phyloP scores from a whole-genome alignment of 2,888 invertebrate genomes.

The Rosalia funebris region DNA sequence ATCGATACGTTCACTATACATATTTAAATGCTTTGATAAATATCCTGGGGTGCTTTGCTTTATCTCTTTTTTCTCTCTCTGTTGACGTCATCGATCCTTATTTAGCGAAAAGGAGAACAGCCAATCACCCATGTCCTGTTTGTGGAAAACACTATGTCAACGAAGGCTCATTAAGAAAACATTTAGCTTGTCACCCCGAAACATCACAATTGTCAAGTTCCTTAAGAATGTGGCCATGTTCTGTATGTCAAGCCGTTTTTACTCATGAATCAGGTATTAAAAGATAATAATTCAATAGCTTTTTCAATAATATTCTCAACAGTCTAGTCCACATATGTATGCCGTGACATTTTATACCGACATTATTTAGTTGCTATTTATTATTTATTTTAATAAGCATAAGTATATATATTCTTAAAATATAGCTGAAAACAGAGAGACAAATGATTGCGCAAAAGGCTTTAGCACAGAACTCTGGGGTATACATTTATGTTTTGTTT shows the following conservation, averaged over 20 bases:
- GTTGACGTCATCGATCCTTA: slow-evolving; percentile 80
- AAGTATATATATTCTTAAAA: too few relatives aligned
- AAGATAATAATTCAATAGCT: slow-evolving; percentile 23
- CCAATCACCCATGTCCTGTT: slow-evolving; percentile 94
- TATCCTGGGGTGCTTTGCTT: slow-evolving; percentile 64
- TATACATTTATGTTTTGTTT: slow-evolving; percentile 32
- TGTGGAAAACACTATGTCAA: slow-evolving; percentile 97
- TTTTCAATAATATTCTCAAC: slow-evolving; percentile 44
- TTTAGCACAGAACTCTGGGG: slow-evolving; percentile 37
- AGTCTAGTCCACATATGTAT: slow-evolving; percentile 45
- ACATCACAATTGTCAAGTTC: slow-evolving; percentile 86
- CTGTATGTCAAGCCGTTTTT: slow-evolving; percentile 94
- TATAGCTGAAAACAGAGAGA: slow-evolving; percentile 6
- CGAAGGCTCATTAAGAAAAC: slow-evolving; percentile 91
- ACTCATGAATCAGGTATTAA: slow-evolving; percentile 89
- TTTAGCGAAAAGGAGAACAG: slow-evolving; percentile 92
- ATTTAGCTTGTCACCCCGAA: slow-evolving; percentile 93
- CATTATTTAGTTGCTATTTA: slow-evolving; percentile 17
- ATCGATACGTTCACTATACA: slow-evolving; percentile 34
- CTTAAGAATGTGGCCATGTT: slow-evolving; percentile 95
- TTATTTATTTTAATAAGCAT: not conserved
- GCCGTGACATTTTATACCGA: slow-evolving; percentile 27
- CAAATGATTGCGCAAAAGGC: slow-evolving; percentile 1
- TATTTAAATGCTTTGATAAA: slow-evolving; percentile 45
- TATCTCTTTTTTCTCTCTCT: slow-evolving; percentile 69